Percentiles rank a stretch among this genome's conserved stretches.
These are phyloP conservation scores for Noctilio leporinus DNA, from an alignment of 2,113 vertebrate species.

Conservation along the genomic window DNA sequence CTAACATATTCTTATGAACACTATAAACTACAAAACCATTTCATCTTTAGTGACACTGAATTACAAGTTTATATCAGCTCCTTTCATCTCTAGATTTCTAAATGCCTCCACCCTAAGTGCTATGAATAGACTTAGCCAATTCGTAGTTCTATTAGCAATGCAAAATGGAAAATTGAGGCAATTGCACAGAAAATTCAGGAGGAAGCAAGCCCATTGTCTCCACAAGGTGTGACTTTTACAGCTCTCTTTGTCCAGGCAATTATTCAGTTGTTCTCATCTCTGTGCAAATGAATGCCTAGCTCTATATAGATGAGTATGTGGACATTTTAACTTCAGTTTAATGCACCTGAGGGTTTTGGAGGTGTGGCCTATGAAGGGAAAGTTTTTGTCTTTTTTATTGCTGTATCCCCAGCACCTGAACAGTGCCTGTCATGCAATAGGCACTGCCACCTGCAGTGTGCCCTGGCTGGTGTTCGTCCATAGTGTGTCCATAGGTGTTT, in stretches of 20 bases:
- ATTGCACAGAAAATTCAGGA: neutral
- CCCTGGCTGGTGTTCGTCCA: no score
- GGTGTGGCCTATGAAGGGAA: neutral
- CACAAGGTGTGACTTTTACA: neutral
- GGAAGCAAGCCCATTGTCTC: neutral
- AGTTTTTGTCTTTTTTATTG: neutral
- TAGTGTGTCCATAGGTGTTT: neutral
- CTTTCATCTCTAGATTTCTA: constrained; percentile 30
- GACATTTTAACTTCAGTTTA: neutral
- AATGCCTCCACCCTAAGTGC: neutral
- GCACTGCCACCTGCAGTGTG: no score
- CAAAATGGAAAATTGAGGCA: neutral
- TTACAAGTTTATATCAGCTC: constrained; percentile 8
- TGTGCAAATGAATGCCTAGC: neutral
- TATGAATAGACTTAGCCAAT: neutral
- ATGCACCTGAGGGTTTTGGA: neutral
- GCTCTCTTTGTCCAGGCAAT: neutral
- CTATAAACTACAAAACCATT: constrained; percentile 32
- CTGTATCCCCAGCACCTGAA: neutral
- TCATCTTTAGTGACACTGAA: constrained; percentile 18
- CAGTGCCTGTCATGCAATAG: neutral
- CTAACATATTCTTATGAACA: constrained; percentile 22
- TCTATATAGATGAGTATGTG: neutral
- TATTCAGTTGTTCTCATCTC: neutral
- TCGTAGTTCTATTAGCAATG: neutral